These are phyloP conservation scores for Piscicola geometra DNA, from an alignment of 2,888 invertebrate genomes.

Conservation along the genomic window DNA sequence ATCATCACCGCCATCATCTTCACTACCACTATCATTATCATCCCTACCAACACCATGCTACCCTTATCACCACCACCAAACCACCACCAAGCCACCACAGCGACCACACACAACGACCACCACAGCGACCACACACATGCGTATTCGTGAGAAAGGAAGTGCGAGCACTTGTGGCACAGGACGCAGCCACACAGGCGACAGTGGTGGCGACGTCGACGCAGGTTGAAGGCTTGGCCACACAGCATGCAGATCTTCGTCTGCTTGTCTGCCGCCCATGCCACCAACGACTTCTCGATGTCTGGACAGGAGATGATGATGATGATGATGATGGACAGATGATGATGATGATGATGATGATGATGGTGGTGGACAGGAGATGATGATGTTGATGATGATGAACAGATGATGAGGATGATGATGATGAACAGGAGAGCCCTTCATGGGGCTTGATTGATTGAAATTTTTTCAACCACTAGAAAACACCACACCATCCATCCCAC, in stretches of 20 bases:
- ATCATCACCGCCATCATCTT: background rate
- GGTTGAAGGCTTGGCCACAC: constrained; percentile 78
- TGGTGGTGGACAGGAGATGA: too few species aligned
- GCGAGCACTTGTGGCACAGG: constrained; percentile 84
- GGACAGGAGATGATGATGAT: too few species aligned
- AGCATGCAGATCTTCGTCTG: constrained; percentile 83
- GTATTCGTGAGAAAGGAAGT: constrained; percentile 72
- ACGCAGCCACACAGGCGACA: constrained; percentile 87
- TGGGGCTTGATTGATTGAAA: too few species aligned
- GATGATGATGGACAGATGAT: too few species aligned
- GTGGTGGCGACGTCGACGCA: constrained; percentile 87
- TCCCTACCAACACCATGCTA: background rate
- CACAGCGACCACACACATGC: constrained; percentile 61
- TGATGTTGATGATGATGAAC: too few species aligned
- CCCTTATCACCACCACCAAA: background rate
- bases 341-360: too few species aligned
- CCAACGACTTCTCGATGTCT: constrained; percentile 66
- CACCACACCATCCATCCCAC: too few species aligned
- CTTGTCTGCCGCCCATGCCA: constrained; percentile 87
- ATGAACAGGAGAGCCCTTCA: too few species aligned
- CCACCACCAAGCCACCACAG: too few species aligned
- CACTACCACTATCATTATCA: background rate
- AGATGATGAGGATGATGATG: too few species aligned
- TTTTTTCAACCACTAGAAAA: too few species aligned
- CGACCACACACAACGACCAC: background rate